Conservation (phyloP, 2,113 vertebrate genomes). For the Cyprinodon brontotheroides region DNA sequence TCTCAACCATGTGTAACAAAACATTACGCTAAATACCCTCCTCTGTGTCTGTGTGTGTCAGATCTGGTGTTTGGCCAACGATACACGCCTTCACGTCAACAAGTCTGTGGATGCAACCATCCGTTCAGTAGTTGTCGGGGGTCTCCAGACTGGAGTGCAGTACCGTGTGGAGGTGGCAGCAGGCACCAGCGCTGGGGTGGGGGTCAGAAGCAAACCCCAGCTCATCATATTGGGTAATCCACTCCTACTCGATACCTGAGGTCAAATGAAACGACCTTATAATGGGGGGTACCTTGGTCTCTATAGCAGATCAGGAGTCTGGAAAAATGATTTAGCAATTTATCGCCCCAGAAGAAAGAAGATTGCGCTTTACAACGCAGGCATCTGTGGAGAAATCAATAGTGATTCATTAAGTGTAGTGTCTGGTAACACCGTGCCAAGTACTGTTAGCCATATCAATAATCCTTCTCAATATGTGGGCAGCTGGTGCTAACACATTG, state of each 20-base stretch:
- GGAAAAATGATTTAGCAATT: slow-evolving; percentile 75
- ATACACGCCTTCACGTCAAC: slow-evolving; percentile 93
- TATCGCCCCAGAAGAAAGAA: slow-evolving; percentile 74
- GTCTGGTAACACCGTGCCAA: slow-evolving; percentile 77
- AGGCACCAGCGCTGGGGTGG: slow-evolving; percentile 90
- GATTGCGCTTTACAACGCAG: slow-evolving; percentile 64
- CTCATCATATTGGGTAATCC: slow-evolving; percentile 92
- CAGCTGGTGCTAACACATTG: slow-evolving; percentile 72
- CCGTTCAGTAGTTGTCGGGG: slow-evolving; percentile 90
- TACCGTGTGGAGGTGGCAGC: slow-evolving; percentile 93
- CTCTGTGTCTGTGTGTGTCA: slow-evolving; percentile 69
- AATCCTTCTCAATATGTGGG: slow-evolving; percentile 77
- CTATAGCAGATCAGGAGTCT: slow-evolving; percentile 50
- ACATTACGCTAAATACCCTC: slow-evolving; percentile 32
- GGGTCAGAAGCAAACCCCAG: slow-evolving; percentile 91
- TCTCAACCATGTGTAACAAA: slow-evolving; percentile 18
- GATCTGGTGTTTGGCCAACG: slow-evolving; percentile 96
- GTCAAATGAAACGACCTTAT: slow-evolving; percentile 62
- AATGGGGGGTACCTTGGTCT: slow-evolving; percentile 52
- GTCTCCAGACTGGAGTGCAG: slow-evolving; percentile 90
- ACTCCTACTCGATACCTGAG: slow-evolving; percentile 35
- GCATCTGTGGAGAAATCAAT: slow-evolving; percentile 74
- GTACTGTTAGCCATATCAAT: slow-evolving; percentile 80
- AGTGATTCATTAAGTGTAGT: slow-evolving; percentile 78
- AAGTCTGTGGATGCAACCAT: slow-evolving; percentile 93